Evolutionary conservation across 2,888 invertebrate species (phyloP).

Genomic region (Schrankia costaestrigalis): DNA sequence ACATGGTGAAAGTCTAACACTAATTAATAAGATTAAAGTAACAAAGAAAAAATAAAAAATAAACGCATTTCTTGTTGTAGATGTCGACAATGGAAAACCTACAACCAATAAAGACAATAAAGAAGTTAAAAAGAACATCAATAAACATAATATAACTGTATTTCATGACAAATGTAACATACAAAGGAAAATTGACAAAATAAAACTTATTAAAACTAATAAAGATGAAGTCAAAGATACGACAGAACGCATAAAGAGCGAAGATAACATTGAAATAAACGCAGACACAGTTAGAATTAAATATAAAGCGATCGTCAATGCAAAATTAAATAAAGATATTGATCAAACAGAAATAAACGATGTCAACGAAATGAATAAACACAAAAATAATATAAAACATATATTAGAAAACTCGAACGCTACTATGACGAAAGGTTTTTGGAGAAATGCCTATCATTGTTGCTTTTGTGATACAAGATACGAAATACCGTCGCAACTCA

Average conservation of each 20-base stretch:
- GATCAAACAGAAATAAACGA: slow-evolving; percentile 14
- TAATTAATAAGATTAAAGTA: no score
- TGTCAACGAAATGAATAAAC: slow-evolving; percentile 27
- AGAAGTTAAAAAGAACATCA: slow-evolving; percentile 10
- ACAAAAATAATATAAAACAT: slow-evolving; percentile 29
- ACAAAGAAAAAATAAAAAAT: no score
- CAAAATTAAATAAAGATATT: slow-evolving; percentile 17
- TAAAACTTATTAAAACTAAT: not conserved
- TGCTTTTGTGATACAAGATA: slow-evolving; percentile 30
- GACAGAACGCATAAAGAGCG: not conserved
- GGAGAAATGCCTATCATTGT: slow-evolving; percentile 34
- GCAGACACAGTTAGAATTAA: slow-evolving; percentile 15
- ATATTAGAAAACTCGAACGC: slow-evolving; percentile 38
- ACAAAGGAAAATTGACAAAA: not conserved
- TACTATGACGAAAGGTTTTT: slow-evolving; percentile 32
- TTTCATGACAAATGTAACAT: slow-evolving; percentile 18
- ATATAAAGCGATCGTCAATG: slow-evolving; percentile 19
- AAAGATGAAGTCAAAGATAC: not conserved
- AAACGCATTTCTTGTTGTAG: slow-evolving; percentile 34
- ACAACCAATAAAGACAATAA: slow-evolving; percentile 19
- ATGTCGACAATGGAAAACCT: slow-evolving; percentile 29
- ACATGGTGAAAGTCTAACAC: no score
- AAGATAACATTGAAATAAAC: not conserved
- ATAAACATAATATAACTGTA: no score
- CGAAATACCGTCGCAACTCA: slow-evolving; percentile 26